Evolutionary conservation across 2,888 invertebrate genomes (phyloP).

Genomic region (Scotopteryx bipunctaria): DNA sequence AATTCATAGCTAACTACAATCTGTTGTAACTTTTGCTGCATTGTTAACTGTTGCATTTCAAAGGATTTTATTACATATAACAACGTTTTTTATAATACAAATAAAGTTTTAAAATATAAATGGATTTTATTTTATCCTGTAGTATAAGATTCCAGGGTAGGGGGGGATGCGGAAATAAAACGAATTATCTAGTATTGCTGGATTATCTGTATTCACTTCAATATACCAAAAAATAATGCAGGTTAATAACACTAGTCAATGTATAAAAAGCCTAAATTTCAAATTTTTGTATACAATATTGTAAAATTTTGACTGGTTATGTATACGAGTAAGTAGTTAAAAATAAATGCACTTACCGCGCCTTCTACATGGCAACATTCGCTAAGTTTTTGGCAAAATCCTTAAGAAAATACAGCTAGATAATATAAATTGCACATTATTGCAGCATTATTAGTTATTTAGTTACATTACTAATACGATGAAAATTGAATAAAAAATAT

Average conservation of each 20-base stretch:
- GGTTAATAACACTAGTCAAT: slow-evolving; percentile 66
- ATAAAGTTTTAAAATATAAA: background rate
- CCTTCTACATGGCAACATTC: slow-evolving; percentile 73
- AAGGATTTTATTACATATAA: slow-evolving; percentile 9
- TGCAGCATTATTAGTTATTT: slow-evolving; percentile 28
- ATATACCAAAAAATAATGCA: slow-evolving; percentile 63
- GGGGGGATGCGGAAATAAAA: slow-evolving; percentile 37
- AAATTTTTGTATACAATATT: slow-evolving; percentile 60
- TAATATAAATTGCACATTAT: slow-evolving; percentile 58
- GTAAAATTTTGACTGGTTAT: slow-evolving; percentile 56
- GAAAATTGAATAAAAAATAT: slow-evolving; percentile 41
- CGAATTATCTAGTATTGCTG: slow-evolving; percentile 42
- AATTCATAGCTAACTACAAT: slow-evolving; percentile 31
- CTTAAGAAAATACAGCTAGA: slow-evolving; percentile 54
- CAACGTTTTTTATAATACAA: slow-evolving; percentile 9
- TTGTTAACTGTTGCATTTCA: slow-evolving; percentile 24
- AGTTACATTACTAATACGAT: slow-evolving; percentile 36
- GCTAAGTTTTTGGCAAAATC: slow-evolving; percentile 66
- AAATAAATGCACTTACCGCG: slow-evolving; percentile 74
- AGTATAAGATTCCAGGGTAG: background rate
- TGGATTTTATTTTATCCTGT: background rate
- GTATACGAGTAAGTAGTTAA: slow-evolving; percentile 63
- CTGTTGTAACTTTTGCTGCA: slow-evolving; percentile 4
- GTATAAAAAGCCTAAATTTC: slow-evolving; percentile 71
- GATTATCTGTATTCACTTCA: slow-evolving; percentile 70